A percentile compares a stretch with the other conserved stretches of the same genome.
Conservation (phyloP, 2,113 vertebrate genomes). For the Vireo altiloquus region DNA sequence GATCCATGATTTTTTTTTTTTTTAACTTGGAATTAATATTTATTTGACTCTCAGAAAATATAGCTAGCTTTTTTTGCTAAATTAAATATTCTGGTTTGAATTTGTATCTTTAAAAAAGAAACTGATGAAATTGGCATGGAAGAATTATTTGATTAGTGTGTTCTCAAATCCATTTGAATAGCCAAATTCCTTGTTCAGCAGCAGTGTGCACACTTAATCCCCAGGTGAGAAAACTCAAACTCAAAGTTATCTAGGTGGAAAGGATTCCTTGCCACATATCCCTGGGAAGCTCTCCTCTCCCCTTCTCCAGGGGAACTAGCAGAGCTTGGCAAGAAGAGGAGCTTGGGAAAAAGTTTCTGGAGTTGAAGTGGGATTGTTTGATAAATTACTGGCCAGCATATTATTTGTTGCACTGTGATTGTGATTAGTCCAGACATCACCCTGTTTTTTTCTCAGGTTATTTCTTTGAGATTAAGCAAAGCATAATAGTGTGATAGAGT, state of each 20-base stretch:
- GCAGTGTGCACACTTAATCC: neutral
- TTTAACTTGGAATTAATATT: neutral
- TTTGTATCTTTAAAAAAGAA: neutral
- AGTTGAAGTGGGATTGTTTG: conserved; percentile 55
- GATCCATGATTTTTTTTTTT: neutral
- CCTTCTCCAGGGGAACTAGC: neutral
- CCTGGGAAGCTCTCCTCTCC: neutral
- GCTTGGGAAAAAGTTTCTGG: conserved; percentile 33
- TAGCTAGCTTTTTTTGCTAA: neutral
- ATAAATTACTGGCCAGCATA: conserved; percentile 52
- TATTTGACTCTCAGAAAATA: neutral
- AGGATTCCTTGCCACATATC: neutral
- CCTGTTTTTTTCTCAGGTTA: neutral
- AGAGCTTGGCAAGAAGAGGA: neutral
- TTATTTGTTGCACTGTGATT: conserved; percentile 62
- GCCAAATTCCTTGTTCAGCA: neutral
- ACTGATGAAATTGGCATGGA: neutral
- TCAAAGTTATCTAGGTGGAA: neutral
- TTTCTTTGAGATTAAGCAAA: conserved; percentile 41
- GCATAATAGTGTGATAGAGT: conserved; percentile 1
- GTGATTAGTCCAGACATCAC: conserved; percentile 55
- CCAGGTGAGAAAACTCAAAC: neutral
- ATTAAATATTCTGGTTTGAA: neutral
- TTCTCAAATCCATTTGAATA: neutral
- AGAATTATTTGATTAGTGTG: neutral